Conservation (phyloP, 2,797 vertebrate species). For the Sarcoramphus papa region DNA sequence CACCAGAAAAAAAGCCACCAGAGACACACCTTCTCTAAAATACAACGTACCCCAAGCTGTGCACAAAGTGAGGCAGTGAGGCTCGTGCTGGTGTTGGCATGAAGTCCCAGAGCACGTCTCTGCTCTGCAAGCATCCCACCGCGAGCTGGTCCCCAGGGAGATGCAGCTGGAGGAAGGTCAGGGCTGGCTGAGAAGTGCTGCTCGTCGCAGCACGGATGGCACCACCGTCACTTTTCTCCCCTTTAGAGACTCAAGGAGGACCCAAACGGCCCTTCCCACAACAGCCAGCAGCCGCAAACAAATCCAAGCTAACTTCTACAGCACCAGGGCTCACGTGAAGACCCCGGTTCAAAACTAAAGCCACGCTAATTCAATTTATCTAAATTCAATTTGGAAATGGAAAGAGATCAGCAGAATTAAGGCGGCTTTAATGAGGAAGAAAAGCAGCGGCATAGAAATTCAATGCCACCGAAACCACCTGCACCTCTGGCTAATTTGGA, state of each 20-base stretch:
- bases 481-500: not conserved
- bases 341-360: not conserved
- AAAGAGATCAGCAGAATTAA: not conserved
- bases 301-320: not conserved
- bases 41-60: not conserved
- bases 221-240: accelerated
- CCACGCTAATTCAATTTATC: not conserved
- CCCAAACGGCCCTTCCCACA: not conserved
- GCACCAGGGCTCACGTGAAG: not conserved
- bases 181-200: not conserved
- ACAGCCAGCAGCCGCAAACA: not conserved
- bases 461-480: not conserved
- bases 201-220: not conserved
- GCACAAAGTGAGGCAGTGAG: not conserved
- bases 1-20: not conserved
- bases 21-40: not conserved
- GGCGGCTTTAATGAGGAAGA: not conserved
- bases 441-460: not conserved
- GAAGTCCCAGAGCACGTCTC: not conserved
- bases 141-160: not conserved
- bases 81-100: accelerated
- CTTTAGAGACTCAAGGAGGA: not conserved
- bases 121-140: not conserved
- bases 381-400: not conserved
- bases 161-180: not conserved